Evolutionary conservation across 1,140 invertebrate species (phyloP).

Genomic region (Aphelenchoides besseyi): DNA sequence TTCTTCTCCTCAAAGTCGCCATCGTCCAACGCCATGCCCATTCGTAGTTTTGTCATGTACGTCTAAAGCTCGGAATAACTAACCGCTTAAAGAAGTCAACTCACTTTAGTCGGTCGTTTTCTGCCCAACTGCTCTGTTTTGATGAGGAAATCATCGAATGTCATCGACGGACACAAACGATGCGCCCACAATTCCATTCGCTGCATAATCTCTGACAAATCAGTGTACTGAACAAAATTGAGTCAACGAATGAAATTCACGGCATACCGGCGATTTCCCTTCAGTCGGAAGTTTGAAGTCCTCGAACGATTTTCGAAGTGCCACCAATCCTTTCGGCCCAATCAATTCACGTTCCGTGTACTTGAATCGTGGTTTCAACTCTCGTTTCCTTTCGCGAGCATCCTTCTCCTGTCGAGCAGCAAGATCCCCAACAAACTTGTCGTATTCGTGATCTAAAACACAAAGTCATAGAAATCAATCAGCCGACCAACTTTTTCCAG

Average conservation of each 20-base stretch:
- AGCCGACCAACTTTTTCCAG: neutral
- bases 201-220: conserved; percentile 4
- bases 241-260: neutral
- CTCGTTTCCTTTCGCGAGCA: neutral
- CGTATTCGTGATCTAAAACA: neutral
- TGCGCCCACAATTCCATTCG: conserved; percentile 20
- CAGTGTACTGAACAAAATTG: neutral
- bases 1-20: neutral
- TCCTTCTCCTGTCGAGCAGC: neutral
- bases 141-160: conserved; percentile 11
- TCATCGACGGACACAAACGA: conserved; percentile 1
- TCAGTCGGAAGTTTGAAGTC: conserved; percentile 11
- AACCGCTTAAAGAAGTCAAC: neutral
- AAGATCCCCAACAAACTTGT: conserved; percentile 3
- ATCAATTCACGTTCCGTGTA: conserved; percentile 5
- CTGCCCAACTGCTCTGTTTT: neutral
- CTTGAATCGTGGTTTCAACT: conserved; percentile 2
- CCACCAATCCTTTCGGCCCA: conserved; percentile 8
- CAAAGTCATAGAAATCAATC: neutral
- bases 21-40: neutral
- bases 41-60: conserved; percentile 10
- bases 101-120: conserved; percentile 6
- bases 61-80: neutral
- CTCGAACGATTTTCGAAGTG: neutral
- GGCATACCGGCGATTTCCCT: conserved; percentile 10